These are phyloP conservation scores for Perizoma flavofasciatum DNA, from an alignment of 2,888 invertebrate species.

Conservation along the genomic window DNA sequence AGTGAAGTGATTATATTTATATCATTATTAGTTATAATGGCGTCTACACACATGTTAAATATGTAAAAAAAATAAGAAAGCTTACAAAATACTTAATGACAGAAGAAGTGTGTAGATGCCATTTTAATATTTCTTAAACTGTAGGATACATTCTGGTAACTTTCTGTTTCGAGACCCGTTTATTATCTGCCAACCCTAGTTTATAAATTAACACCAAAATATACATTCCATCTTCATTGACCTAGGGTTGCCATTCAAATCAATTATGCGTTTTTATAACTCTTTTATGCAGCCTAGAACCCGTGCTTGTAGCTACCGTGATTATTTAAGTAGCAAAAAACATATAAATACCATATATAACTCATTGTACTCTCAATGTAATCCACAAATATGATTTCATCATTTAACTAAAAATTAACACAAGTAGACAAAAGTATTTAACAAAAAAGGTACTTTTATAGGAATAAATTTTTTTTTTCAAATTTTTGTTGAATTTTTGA, in stretches of 20 bases:
- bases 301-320: constrained; percentile 64
- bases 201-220: constrained; percentile 38
- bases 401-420: constrained; percentile 58
- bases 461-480: constrained; percentile 79
- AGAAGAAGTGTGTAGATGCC: constrained; percentile 49
- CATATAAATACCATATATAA: constrained; percentile 62
- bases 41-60: constrained; percentile 52
- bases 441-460: constrained; percentile 77
- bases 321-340: constrained; percentile 63
- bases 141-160: constrained; percentile 79
- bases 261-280: constrained; percentile 45
- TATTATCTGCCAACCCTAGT: constrained; percentile 58
- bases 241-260: constrained; percentile 56
- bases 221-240: constrained; percentile 30
- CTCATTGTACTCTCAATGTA: constrained; percentile 66
- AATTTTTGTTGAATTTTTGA: no score
- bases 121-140: constrained; percentile 51
- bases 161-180: constrained; percentile 80
- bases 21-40: constrained; percentile 38
- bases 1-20: constrained; percentile 47
- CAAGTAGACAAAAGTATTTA: constrained; percentile 64
- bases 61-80: constrained; percentile 15
- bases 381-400: constrained; percentile 66
- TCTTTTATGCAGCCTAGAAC: constrained; percentile 67
- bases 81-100: not conserved